Conservation (phyloP, 1,140 invertebrate species). For the Solenopsis invicta region DNA sequence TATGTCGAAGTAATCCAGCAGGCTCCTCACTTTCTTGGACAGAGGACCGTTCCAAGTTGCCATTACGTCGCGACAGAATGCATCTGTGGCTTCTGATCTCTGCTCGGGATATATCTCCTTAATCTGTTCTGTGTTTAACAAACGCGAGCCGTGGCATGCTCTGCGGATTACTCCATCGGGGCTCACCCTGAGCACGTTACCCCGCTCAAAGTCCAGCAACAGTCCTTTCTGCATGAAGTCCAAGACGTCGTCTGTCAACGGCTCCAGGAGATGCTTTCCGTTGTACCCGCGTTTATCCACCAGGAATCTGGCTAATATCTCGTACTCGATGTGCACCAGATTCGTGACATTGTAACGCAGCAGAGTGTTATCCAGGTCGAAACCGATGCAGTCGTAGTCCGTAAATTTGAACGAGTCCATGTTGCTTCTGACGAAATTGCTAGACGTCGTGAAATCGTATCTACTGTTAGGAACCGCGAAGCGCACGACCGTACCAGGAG, state of each 20-base stretch:
- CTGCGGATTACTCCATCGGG: constrained; percentile 89
- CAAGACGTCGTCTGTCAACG: constrained; percentile 87
- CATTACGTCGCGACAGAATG: constrained; percentile 88
- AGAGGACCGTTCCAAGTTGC: constrained; percentile 89
- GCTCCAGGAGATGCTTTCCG: constrained; percentile 86
- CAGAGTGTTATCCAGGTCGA: constrained; percentile 93
- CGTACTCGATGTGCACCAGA: constrained; percentile 89
- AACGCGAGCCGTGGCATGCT: constrained; percentile 91
- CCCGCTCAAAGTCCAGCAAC: constrained; percentile 91
- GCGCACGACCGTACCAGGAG: too few relatives aligned
- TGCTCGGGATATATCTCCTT: constrained; percentile 88
- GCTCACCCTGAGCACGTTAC: constrained; percentile 91
- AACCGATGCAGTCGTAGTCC: constrained; percentile 93
- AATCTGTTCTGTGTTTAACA: constrained; percentile 89
- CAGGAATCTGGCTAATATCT: constrained; percentile 89
- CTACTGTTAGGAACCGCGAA: neutral
- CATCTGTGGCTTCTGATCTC: constrained; percentile 88
- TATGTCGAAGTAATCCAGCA: constrained; percentile 93
- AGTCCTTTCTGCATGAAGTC: constrained; percentile 92
- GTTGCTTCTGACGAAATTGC: constrained; percentile 17
- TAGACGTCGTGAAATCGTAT: neutral
- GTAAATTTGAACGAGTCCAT: constrained; percentile 87
- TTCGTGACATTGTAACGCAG: constrained; percentile 90
- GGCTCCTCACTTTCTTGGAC: constrained; percentile 88
- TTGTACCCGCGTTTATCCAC: constrained; percentile 89